These are phyloP conservation scores for Poecilus cupreus DNA, from an alignment of 2,888 invertebrate genomes.

Conservation along the genomic window DNA sequence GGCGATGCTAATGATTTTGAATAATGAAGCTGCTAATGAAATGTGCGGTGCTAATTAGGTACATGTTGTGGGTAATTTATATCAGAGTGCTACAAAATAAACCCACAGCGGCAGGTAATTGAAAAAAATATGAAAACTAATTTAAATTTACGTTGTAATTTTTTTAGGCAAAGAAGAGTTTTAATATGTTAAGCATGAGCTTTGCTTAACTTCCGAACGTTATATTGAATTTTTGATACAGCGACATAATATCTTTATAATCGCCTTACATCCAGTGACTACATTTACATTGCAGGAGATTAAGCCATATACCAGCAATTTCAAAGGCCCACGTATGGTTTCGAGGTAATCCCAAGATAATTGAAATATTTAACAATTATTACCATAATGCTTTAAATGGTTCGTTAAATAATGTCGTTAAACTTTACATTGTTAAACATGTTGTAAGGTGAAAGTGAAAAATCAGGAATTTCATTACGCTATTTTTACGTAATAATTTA, in stretches of 20 bases:
- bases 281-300: constrained; percentile 14
- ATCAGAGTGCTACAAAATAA: too few relatives aligned
- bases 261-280: not conserved
- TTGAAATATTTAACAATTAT: constrained; percentile 40
- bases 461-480: constrained; percentile 4
- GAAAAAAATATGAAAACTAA: too few relatives aligned
- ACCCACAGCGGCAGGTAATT: too few relatives aligned
- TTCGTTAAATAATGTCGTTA: constrained; percentile 24
- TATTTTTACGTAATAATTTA: constrained; percentile 33
- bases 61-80: too few relatives aligned
- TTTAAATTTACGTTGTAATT: too few relatives aligned
- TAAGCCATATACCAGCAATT: constrained; percentile 3
- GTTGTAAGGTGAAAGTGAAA: constrained; percentile 41
- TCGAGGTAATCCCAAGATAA: constrained; percentile 7
- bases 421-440: not conserved
- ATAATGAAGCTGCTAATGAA: too few relatives aligned
- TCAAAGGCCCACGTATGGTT: constrained; percentile 8
- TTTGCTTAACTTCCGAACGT: too few relatives aligned
- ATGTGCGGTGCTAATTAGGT: too few relatives aligned
- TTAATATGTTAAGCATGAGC: too few relatives aligned
- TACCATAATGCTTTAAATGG: not conserved
- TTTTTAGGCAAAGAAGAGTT: too few relatives aligned
- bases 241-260: constrained; percentile 12
- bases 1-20: too few relatives aligned
- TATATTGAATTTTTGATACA: not conserved